Conservation (phyloP, 2,797 vertebrate genomes). For the Clangula hyemalis region DNA sequence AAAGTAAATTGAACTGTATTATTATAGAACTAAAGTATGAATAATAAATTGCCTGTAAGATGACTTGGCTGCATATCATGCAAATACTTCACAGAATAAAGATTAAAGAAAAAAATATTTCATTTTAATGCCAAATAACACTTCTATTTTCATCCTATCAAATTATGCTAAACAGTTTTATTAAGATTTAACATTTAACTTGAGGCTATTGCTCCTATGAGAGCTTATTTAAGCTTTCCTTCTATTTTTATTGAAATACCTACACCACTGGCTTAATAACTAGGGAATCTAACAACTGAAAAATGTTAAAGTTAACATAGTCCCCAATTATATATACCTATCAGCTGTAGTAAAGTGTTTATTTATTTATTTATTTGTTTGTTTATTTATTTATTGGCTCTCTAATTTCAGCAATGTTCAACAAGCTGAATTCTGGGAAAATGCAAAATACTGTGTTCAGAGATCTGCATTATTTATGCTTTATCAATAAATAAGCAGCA, state of each 20-base stretch:
- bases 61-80: background rate
- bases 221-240: conserved; percentile 45
- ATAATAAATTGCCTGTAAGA: conserved; percentile 8
- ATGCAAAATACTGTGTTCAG: background rate
- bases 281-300: conserved; percentile 11
- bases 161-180: conserved; percentile 59
- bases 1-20: background rate
- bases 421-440: background rate
- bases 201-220: conserved; percentile 46
- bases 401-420: background rate
- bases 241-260: conserved; percentile 58
- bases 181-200: conserved; percentile 63
- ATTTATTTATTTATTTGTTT: too few relatives aligned
- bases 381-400: background rate
- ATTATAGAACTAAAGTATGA: conserved; percentile 1
- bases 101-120: conserved; percentile 30
- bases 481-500: background rate
- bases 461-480: background rate
- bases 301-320: conserved; percentile 28
- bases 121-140: conserved; percentile 24
- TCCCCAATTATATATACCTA: background rate
- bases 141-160: conserved; percentile 67
- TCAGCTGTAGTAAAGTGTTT: background rate
- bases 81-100: conserved; percentile 9
- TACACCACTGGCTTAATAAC: conserved; percentile 11